Percentiles rank a stretch among this genome's conserved stretches.
phyloP scores from a whole-genome alignment of 2,113 vertebrate genomes.

The Passerina amoena region DNA sequence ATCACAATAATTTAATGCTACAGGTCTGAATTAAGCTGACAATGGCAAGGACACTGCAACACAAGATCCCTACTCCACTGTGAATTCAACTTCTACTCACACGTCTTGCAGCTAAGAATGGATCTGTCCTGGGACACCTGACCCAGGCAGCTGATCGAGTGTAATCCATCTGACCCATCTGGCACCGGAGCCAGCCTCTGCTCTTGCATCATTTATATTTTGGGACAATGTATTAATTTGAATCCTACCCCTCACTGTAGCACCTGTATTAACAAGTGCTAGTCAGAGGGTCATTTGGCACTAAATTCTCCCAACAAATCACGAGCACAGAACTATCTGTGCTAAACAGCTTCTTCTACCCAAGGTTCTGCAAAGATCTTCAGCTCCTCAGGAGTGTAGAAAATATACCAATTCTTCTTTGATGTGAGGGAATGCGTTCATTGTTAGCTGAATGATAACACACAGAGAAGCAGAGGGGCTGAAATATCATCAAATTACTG shows the following conservation, averaged over 20 bases:
- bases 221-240: neutral
- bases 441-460: conserved; percentile 14
- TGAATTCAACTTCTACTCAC: neutral
- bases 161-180: neutral
- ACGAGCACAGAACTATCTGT: conserved; percentile 17
- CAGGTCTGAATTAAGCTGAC: neutral
- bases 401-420: conserved; percentile 48
- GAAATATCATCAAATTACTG: conserved; percentile 38
- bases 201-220: neutral
- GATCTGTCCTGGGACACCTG: neutral
- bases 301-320: conserved; percentile 12
- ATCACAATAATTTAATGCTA: neutral
- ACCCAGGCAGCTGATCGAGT: neutral
- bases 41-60: neutral
- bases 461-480: neutral
- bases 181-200: neutral
- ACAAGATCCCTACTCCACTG: neutral
- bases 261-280: neutral
- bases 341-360: conserved; percentile 44
- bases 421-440: neutral
- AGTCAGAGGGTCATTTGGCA: conserved; percentile 43
- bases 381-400: conserved; percentile 41
- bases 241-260: neutral
- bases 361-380: conserved; percentile 33
- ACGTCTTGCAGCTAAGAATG: neutral